Evolutionary conservation across 2,888 invertebrate species (phyloP).

Genomic region (Macrosoma leucophasiata): DNA sequence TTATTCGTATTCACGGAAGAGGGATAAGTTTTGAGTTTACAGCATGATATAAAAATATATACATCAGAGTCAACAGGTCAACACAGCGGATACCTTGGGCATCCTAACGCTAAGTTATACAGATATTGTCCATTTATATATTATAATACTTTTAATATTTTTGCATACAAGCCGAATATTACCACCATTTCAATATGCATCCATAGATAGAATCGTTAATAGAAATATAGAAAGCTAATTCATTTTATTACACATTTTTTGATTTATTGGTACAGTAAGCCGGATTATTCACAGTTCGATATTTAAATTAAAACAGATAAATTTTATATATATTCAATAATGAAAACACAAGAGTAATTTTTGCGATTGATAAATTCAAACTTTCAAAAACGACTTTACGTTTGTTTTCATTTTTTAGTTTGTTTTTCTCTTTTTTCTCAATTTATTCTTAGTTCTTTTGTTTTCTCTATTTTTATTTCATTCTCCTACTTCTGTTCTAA

Average conservation of each 20-base stretch:
- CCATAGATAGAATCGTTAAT: slow-evolving; percentile 54
- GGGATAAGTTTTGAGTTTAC: slow-evolving; percentile 73
- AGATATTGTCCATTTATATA: slow-evolving; percentile 63
- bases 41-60: slow-evolving; percentile 49
- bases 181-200: slow-evolving; percentile 62
- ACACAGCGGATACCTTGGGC: slow-evolving; percentile 70
- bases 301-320: slow-evolving; percentile 28
- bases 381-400: slow-evolving; percentile 38
- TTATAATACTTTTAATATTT: slow-evolving; percentile 68
- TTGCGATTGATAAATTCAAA: slow-evolving; percentile 44
- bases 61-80: slow-evolving; percentile 63
- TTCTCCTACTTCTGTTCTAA: slow-evolving; percentile 64
- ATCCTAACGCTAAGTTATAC: slow-evolving; percentile 71
- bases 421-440: slow-evolving; percentile 36
- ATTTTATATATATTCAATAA: slow-evolving; percentile 23
- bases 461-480: slow-evolving; percentile 42
- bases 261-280: slow-evolving; percentile 50
- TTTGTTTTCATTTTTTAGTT: slow-evolving; percentile 24
- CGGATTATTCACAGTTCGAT: slow-evolving; percentile 44
- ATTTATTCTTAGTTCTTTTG: slow-evolving; percentile 40
- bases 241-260: slow-evolving; percentile 53
- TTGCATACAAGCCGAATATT: slow-evolving; percentile 64
- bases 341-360: slow-evolving; percentile 44
- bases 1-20: slow-evolving; percentile 43
- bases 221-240: slow-evolving; percentile 49